Evolutionary conservation across 2,113 vertebrate species (phyloP).

Genomic region (Urocynchramus pylzowi): DNA sequence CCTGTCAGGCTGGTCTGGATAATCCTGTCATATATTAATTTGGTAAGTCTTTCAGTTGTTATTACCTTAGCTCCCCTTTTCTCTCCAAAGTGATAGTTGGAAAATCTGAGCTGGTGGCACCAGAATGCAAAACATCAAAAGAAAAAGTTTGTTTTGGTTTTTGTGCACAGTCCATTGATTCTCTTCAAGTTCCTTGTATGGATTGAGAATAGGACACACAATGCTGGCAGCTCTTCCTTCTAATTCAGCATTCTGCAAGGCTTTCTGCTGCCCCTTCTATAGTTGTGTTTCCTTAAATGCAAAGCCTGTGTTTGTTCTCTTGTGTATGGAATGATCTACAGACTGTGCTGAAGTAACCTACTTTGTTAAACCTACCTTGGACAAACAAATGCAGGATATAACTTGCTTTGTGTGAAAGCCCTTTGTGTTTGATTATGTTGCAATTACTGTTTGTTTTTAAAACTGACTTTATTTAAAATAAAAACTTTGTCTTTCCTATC

Average conservation of each 20-base stretch:
- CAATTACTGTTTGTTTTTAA: neutral
- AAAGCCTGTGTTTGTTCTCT: neutral
- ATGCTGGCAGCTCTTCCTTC: neutral
- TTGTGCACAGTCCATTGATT: neutral
- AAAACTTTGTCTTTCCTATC: neutral
- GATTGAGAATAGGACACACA: neutral
- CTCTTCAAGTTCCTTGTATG: neutral
- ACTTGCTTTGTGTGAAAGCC: neutral
- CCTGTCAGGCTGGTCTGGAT: neutral
- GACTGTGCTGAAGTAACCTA: neutral
- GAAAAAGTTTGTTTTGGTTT: neutral
- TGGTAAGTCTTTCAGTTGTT: neutral
- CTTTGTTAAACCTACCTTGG: neutral
- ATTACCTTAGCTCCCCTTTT: neutral
- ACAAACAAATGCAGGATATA: conserved; percentile 9
- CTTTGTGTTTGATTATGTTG: neutral
- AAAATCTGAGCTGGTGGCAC: neutral
- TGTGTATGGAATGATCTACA: neutral
- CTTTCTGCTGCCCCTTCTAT: neutral
- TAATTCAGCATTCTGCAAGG: neutral
- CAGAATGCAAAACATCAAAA: neutral
- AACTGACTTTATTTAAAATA: neutral
- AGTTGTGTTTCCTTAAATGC: neutral
- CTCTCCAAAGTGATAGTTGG: neutral
- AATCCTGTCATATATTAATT: neutral